These are phyloP conservation scores for Polypedilum pembai DNA, from an alignment of 1,140 invertebrate species.

Conservation along the genomic window DNA sequence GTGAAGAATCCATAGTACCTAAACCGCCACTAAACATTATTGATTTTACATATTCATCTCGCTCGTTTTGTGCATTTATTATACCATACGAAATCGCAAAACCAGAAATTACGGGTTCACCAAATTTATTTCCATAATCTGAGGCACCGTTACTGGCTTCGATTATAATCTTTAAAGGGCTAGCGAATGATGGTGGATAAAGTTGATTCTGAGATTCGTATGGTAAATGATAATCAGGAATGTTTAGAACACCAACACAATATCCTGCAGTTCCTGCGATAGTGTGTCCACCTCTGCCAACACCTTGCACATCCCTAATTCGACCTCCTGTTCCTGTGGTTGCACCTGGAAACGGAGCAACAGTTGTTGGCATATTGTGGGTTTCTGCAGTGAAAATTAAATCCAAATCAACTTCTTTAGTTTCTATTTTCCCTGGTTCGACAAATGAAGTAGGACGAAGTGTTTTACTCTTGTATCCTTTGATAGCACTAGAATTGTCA, in stretches of 20 bases:
- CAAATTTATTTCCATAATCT: slow-evolving; percentile 99
- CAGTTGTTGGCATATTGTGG: slow-evolving; percentile 97
- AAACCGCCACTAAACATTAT: slow-evolving; percentile 98
- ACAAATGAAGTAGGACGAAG: slow-evolving; percentile 55
- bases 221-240: slow-evolving; percentile 78
- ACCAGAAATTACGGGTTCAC: slow-evolving; percentile 86
- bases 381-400: slow-evolving; percentile 99
- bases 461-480: slow-evolving; percentile 65
- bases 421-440: slow-evolving; percentile 56
- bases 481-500: slow-evolving; percentile 95
- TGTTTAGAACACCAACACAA: slow-evolving; percentile 83
- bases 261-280: slow-evolving; percentile 96
- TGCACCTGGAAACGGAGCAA: slow-evolving; percentile 88
- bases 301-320: slow-evolving; percentile 88
- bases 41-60: slow-evolving; percentile 93
- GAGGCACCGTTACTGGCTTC: slow-evolving; percentile 97
- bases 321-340: slow-evolving; percentile 94
- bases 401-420: slow-evolving; percentile 60
- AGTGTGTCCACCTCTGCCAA: slow-evolving; percentile 83
- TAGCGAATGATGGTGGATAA: slow-evolving; percentile 87
- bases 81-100: slow-evolving; percentile 89
- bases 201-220: slow-evolving; percentile 73
- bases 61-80: slow-evolving; percentile 52
- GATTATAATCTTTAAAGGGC: slow-evolving; percentile 77
- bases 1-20: slow-evolving; percentile 59